A percentile compares a stretch with the other conserved stretches of the same genome.
Evolutionary conservation across 2,888 invertebrate species (phyloP).

Genomic region (Amblyjoppa fuscipennis): DNA sequence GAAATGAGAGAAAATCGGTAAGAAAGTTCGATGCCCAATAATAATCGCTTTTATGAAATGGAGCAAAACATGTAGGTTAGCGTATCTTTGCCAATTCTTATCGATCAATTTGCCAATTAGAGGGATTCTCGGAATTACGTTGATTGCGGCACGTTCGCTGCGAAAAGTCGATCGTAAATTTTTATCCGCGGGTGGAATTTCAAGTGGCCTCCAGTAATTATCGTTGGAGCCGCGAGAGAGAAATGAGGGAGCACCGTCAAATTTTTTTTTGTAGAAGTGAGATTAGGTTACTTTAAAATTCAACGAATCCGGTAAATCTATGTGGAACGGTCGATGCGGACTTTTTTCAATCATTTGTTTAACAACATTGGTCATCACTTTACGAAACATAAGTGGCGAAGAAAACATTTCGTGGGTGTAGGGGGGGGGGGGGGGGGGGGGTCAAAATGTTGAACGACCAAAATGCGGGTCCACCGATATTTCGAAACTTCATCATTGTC

Average conservation of each 20-base stretch:
- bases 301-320: no score
- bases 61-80: neutral
- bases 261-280: neutral
- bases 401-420: no score
- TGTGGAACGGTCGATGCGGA: no score
- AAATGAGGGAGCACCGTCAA: neutral
- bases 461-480: no score
- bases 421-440: no score
- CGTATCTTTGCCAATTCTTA: conserved; percentile 4
- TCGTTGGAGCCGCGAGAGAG: neutral
- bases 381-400: no score
- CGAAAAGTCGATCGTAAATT: neutral
- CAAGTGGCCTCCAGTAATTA: conserved; percentile 3
- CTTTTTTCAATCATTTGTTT: no score
- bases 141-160: conserved; percentile 18
- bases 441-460: no score
- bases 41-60: conserved; percentile 17
- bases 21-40: conserved; percentile 11
- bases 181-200: conserved; percentile 6
- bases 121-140: conserved; percentile 12
- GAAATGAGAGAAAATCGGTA: neutral
- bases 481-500: no score
- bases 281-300: neutral
- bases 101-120: conserved; percentile 55
- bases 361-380: no score